Percentiles rank a stretch among this genome's conserved stretches.
phyloP scores from a whole-genome alignment of 2,888 invertebrate genomes.

The Biston stratarius region DNA sequence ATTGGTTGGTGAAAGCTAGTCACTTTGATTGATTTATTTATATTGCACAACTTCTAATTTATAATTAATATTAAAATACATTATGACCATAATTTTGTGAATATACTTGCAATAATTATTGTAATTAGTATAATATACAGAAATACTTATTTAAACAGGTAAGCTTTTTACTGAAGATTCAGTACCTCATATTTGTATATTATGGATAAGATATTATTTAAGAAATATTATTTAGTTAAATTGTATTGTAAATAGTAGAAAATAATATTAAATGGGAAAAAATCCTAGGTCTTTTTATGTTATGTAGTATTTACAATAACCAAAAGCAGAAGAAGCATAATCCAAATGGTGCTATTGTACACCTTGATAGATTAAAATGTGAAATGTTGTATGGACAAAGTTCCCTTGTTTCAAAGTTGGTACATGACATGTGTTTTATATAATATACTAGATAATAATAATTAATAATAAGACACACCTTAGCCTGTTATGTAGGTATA shows the following conservation, averaged over 20 bases:
- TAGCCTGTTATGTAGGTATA: background rate
- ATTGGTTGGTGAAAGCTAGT: slow-evolving; percentile 64
- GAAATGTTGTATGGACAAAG: background rate
- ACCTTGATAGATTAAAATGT: background rate
- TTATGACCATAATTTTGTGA: background rate
- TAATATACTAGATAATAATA: background rate
- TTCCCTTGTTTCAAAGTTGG: background rate
- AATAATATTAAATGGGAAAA: slow-evolving; percentile 22
- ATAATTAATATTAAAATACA: background rate
- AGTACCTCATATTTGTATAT: slow-evolving; percentile 18
- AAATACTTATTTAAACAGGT: slow-evolving; percentile 2
- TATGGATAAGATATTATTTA: background rate
- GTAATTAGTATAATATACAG: background rate
- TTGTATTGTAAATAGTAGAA: slow-evolving; percentile 51
- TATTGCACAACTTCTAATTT: slow-evolving; percentile 25
- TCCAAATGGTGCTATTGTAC: slow-evolving; percentile 70
- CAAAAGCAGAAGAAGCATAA: slow-evolving; percentile 56
- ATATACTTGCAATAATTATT: background rate
- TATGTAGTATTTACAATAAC: slow-evolving; percentile 42
- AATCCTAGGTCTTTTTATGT: slow-evolving; percentile 6
- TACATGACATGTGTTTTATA: background rate
- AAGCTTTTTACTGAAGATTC: slow-evolving; percentile 18
- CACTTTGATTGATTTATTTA: slow-evolving; percentile 48
- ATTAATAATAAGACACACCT: background rate
- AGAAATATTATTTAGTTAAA: slow-evolving; percentile 1